Conservation (phyloP, 1,140 invertebrate species). For the Acyrthosiphon pisum region DNA sequence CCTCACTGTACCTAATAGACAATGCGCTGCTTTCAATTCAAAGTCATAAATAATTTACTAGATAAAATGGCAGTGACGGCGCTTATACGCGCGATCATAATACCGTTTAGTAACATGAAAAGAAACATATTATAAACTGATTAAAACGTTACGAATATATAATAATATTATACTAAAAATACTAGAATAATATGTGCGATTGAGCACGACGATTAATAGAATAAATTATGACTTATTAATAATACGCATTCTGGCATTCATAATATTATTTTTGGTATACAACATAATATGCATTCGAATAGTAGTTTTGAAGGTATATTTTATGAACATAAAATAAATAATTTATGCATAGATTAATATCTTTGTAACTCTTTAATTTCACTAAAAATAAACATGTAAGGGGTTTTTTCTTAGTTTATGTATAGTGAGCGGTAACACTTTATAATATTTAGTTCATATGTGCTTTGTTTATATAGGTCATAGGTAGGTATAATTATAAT, state of each 20-base stretch:
- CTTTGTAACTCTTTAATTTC: not conserved
- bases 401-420: not conserved
- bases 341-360: not conserved
- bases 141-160: not conserved
- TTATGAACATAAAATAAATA: not conserved
- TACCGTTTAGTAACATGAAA: not conserved
- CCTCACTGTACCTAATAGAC: not conserved
- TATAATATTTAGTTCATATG: not conserved
- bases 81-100: not conserved
- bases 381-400: not conserved
- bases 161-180: not conserved
- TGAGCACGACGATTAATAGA: not conserved
- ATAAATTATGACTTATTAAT: not conserved
- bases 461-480: not conserved
- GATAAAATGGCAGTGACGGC: not conserved
- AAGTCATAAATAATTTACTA: constrained; percentile 23
- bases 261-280: not conserved
- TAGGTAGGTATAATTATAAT: no score
- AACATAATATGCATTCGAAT: not conserved
- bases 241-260: not conserved
- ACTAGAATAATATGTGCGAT: not conserved
- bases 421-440: not conserved
- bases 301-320: not conserved
- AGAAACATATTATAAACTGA: not conserved
- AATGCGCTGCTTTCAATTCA: not conserved